Evolutionary conservation across 53 echinoderm and acorn worm genomes (phyloP), one percentile per base, ranked within the genome.

Genomic region (Patiria pectinifera): DNA sequence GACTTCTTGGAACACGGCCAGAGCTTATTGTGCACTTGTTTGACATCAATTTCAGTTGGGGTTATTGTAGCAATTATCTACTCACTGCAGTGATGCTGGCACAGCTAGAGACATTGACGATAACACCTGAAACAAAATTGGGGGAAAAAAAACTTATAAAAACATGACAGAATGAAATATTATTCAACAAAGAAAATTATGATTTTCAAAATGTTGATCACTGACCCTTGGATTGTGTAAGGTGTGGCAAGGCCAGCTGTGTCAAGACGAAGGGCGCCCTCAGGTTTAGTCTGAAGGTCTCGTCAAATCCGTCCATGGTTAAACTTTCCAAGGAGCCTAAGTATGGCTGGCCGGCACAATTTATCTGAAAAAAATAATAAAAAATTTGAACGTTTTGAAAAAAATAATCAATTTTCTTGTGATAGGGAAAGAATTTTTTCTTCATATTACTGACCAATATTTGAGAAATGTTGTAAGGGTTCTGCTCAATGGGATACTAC

Each of bases 21-120:
- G 35, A 35, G 35, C 35, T 35, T 35, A 35, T 35, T 35, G 35
- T 35, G 35, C 35, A 35, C 35, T 35, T 35, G 35, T 35, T 66
- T 66, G 66, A 18, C 66, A 22, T 76, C 76, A 23, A 76, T 10
- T 76, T 76, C 25, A 15, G 74, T 74, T 6, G 0, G 10, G 6
- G 24, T 7, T 74, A 22, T 15, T 19, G 26, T 6, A 24, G 10
- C 12, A 14, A 22, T 4, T 13, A 35, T 35, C 35, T 12, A 87
- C 87, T 87, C 74, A 87, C 87, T 11, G 87, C 71, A 25, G 15
- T 48, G 18, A 74, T 71, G 15, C 87, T 87, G 1, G 75, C 76
- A 76, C 87, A 87, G 71, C 87, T 87, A 21, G 87, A 87, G 12
- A 87, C 87, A 75, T 87, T 87, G n/a, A 87, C 87, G 15, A 87